Evolutionary conservation across 1,140 invertebrate genomes (phyloP).

Genomic region (Meteorus sp.): DNA sequence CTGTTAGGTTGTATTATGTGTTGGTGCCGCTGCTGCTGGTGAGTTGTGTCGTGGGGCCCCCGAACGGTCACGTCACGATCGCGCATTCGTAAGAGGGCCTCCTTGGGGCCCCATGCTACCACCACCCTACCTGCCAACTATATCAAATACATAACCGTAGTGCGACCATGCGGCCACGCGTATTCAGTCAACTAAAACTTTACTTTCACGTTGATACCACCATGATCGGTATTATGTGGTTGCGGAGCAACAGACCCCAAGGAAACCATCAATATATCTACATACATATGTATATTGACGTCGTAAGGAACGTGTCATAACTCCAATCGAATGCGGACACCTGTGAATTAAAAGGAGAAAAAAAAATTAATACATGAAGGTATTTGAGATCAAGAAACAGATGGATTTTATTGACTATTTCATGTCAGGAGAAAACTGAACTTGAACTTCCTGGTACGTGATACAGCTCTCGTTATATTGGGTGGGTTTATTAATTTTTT

Average conservation of each 20-base stretch:
- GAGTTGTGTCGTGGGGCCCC: constrained; percentile 13
- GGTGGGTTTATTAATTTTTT: too few species aligned
- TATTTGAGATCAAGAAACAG: too few species aligned
- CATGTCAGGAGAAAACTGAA: too few species aligned
- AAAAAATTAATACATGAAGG: too few species aligned
- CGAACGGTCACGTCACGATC: background rate
- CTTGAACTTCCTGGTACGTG: too few species aligned
- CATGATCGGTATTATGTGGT: background rate
- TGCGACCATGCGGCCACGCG: constrained; percentile 43
- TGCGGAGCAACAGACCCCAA: background rate
- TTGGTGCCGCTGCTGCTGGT: constrained; percentile 7
- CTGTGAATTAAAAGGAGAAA: too few species aligned
- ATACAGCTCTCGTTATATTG: too few species aligned
- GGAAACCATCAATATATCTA: background rate
- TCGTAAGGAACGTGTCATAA: too few species aligned
- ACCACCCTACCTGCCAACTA: constrained; percentile 8
- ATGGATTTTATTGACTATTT: too few species aligned
- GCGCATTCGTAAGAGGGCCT: constrained; percentile 5
- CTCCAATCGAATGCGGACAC: too few species aligned
- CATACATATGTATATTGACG: background rate
- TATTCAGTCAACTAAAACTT: constrained; percentile 52
- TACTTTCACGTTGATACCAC: constrained; percentile 46
- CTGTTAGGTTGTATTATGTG: too few species aligned
- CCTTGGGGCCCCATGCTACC: background rate
- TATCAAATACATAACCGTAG: constrained; percentile 10